Conservation (phyloP, 2,113 vertebrate genomes). For the Petrocephalus zakoni region DNA sequence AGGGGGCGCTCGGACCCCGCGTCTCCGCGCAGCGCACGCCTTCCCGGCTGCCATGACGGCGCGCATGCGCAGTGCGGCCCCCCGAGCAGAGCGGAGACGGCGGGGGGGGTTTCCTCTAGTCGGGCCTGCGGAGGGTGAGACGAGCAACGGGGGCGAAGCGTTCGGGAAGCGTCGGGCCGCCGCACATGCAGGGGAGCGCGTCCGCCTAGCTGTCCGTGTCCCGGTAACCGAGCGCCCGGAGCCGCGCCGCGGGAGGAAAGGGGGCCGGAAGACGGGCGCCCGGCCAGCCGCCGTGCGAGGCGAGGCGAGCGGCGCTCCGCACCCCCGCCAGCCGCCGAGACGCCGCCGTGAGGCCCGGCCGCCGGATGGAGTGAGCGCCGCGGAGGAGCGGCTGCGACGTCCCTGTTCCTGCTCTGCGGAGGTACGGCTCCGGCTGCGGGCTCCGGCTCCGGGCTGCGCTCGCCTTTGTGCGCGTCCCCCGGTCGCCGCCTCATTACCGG, state of each 20-base stretch:
- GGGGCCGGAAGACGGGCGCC: not conserved
- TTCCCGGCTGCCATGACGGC: not conserved
- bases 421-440: not conserved
- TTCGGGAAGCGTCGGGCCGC: not conserved
- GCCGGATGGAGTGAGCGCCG: not conserved
- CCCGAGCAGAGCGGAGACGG: not conserved
- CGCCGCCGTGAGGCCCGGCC: not conserved
- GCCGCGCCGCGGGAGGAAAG: not conserved
- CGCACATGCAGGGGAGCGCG: not conserved
- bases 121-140: slow-evolving; percentile 13
- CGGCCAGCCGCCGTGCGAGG: not conserved
- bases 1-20: not conserved
- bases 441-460: not conserved
- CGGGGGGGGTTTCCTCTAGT: slow-evolving; percentile 17
- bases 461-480: not conserved
- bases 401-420: not conserved
- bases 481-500: not conserved
- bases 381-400: not conserved
- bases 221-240: not conserved
- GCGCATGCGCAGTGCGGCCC: not conserved
- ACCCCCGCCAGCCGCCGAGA: not conserved
- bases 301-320: not conserved
- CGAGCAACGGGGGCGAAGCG: not conserved
- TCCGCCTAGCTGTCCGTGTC: not conserved
- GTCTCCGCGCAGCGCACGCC: not conserved